phyloP scores from a whole-genome alignment of 2,113 vertebrate genomes.

The Tyrannus savana region DNA sequence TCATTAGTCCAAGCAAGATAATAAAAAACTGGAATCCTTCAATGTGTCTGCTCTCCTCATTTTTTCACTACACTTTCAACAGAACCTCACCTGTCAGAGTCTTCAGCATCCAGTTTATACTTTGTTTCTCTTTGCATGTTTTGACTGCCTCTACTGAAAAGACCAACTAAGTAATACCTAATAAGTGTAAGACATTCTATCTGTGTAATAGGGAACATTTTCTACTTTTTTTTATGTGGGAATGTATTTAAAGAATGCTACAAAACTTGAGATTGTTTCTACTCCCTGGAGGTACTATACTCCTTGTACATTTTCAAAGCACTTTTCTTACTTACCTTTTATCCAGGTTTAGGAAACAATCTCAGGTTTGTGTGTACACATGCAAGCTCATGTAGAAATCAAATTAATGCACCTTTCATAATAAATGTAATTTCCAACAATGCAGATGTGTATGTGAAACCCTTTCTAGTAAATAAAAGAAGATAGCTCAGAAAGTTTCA shows the following conservation, averaged over 20 bases:
- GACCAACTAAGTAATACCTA: not conserved
- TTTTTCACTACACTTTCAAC: not conserved
- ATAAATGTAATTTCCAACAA: not conserved
- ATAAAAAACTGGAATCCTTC: conserved; percentile 15
- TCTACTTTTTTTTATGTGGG: not conserved
- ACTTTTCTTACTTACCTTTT: not conserved
- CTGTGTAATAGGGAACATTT: not conserved
- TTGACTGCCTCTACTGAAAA: not conserved
- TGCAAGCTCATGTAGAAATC: not conserved
- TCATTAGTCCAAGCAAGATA: not conserved
- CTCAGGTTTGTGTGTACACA: not conserved
- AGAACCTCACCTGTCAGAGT: not conserved
- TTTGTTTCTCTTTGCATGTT: not conserved
- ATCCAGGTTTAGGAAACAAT: not conserved
- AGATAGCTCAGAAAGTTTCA: not conserved
- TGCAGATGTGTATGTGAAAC: not conserved
- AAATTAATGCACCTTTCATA: not conserved
- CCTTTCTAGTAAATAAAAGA: not conserved
- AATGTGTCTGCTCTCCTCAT: not conserved
- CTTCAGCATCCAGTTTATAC: not conserved
- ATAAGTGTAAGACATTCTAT: not conserved
- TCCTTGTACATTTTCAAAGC: not conserved
- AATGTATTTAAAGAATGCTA: not conserved
- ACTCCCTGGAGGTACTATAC: not conserved
- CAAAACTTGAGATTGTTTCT: not conserved